A percentile compares a stretch with the other conserved stretches of the same genome.
phyloP scores from a whole-genome alignment of 2,113 vertebrate species.

The Sander vitreus region DNA sequence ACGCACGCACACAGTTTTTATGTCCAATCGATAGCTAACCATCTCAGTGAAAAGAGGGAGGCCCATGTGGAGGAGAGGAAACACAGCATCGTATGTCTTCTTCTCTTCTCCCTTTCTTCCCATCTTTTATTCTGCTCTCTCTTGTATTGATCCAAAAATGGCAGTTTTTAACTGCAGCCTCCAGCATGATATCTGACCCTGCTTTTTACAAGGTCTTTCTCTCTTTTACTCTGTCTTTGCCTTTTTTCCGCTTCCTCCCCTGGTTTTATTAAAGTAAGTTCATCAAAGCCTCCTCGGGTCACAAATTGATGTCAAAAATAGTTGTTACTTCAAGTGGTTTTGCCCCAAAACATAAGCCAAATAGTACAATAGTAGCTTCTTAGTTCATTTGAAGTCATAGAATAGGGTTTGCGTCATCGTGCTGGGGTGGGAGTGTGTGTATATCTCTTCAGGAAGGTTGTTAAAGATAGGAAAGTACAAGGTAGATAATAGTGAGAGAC shows the following conservation, averaged over 20 bases:
- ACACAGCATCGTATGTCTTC: conserved; percentile 30
- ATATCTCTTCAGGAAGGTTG: conserved; percentile 26
- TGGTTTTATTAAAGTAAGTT: not conserved
- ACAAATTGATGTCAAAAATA: not conserved
- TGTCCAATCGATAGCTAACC: conserved; percentile 46
- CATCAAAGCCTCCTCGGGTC: not conserved
- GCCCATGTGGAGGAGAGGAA: conserved; percentile 57
- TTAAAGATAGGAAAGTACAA: conserved; percentile 23
- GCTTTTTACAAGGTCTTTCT: conserved; percentile 14
- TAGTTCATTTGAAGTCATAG: not conserved
- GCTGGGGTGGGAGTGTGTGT: not conserved
- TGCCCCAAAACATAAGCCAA: not conserved
- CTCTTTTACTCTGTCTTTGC: not conserved
- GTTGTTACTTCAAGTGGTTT: not conserved
- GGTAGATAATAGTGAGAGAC: conserved; percentile 2
- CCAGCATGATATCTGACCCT: conserved; percentile 33
- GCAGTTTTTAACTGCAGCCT: conserved; percentile 63
- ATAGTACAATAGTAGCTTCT: not conserved
- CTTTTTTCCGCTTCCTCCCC: not conserved
- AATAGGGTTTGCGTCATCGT: not conserved
- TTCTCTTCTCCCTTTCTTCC: conserved; percentile 23
- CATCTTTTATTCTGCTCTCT: conserved; percentile 37
- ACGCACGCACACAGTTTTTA: conserved; percentile 3
- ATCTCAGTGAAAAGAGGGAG: conserved; percentile 44
- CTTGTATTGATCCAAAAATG: conserved; percentile 60